Conservation (phyloP, 2,113 vertebrate species). For the Irena cyanogastra region DNA sequence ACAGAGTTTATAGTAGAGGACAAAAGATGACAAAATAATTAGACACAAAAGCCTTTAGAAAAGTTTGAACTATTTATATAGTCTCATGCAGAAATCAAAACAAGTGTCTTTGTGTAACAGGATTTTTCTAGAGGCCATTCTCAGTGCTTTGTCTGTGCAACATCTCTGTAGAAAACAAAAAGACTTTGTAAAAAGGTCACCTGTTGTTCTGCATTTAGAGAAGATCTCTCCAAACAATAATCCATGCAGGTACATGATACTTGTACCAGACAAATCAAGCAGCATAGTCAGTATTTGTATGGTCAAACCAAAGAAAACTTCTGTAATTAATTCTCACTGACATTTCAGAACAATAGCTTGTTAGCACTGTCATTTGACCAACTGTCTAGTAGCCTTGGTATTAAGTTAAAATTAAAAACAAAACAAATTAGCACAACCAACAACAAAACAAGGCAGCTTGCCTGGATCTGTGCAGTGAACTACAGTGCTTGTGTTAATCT, state of each 20-base stretch:
- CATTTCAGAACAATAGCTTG: not conserved
- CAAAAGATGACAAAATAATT: not conserved
- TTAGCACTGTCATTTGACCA: not conserved
- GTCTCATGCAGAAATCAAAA: not conserved
- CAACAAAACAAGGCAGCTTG: not conserved
- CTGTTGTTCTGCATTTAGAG: not conserved
- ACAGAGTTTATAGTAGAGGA: not conserved
- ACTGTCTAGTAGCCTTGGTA: not conserved
- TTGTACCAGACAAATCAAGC: not conserved
- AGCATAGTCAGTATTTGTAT: not conserved
- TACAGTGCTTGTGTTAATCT: not conserved
- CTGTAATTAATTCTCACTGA: not conserved
- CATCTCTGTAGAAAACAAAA: not conserved
- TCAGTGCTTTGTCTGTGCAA: not conserved
- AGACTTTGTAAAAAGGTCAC: not conserved
- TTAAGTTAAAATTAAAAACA: not conserved
- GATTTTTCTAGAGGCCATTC: not conserved
- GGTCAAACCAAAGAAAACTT: not conserved
- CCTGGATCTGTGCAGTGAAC: not conserved
- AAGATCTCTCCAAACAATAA: not conserved
- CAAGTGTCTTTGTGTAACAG: not conserved
- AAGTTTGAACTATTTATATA: not conserved
- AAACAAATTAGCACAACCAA: not conserved
- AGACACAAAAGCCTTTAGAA: not conserved
- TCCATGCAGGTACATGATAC: not conserved